Evolutionary conservation across 2,888 invertebrate genomes (phyloP).

Genomic region (Oasisia sp.): DNA sequence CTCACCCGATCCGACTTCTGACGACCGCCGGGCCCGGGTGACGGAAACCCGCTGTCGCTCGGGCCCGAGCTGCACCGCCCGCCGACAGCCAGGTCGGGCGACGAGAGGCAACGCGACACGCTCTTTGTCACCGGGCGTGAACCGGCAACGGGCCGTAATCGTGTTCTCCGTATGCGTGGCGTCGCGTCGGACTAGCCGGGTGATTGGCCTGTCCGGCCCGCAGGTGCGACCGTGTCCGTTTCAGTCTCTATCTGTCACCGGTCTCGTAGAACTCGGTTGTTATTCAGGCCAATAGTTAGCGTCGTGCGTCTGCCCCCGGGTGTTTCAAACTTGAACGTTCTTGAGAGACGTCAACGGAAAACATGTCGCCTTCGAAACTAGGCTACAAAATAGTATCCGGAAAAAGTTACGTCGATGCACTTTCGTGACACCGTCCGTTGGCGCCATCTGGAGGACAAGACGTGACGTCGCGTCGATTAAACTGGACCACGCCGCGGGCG

Average conservation of each 20-base stretch:
- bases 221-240: background rate
- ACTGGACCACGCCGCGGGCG: background rate
- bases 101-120: background rate
- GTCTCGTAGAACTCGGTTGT: background rate
- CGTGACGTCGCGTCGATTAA: background rate
- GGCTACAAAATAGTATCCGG: background rate
- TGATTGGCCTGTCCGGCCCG: background rate
- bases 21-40: background rate
- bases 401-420: background rate
- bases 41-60: constrained; percentile 1
- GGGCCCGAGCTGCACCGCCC: background rate
- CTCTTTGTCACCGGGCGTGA: background rate
- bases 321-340: background rate
- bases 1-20: background rate
- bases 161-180: background rate
- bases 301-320: background rate
- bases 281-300: background rate
- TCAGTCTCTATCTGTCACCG: background rate
- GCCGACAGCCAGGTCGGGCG: background rate
- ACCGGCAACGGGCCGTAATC: background rate
- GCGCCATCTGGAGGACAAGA: background rate
- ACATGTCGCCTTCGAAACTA: background rate
- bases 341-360: background rate
- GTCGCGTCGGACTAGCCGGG: background rate
- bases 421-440: background rate